These are phyloP conservation scores for Leptopilina clavipes DNA, from an alignment of 1,140 invertebrate genomes.

Conservation along the genomic window DNA sequence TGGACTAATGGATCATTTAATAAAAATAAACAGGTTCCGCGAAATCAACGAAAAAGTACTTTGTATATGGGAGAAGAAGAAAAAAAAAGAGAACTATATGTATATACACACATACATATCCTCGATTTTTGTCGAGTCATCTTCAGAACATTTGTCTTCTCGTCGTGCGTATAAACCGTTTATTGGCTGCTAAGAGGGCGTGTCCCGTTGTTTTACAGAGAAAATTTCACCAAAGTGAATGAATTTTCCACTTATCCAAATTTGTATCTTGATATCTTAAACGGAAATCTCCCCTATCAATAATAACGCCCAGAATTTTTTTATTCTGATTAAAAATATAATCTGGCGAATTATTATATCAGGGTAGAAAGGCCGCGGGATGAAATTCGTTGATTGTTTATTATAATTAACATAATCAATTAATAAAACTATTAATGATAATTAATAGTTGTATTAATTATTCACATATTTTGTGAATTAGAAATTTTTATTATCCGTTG, in stretches of 20 bases:
- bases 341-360: too few relatives aligned
- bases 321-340: too few relatives aligned
- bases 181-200: constrained; percentile 40
- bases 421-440: too few relatives aligned
- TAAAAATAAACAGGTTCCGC: constrained; percentile 34
- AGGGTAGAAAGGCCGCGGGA: too few relatives aligned
- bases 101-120: neutral
- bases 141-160: constrained; percentile 44
- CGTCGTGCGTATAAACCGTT: constrained; percentile 2
- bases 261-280: constrained; percentile 4
- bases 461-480: too few relatives aligned
- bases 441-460: too few relatives aligned
- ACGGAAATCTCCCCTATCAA: too few relatives aligned
- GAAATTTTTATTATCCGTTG: too few relatives aligned
- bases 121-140: constrained; percentile 42
- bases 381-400: too few relatives aligned
- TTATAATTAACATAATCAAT: too few relatives aligned
- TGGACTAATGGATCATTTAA: constrained; percentile 35
- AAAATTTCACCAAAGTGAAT: constrained; percentile 13
- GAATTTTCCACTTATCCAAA: constrained; percentile 9
- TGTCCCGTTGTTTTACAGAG: constrained; percentile 29
- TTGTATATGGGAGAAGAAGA: neutral
- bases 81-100: too few relatives aligned
- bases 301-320: too few relatives aligned
- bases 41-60: constrained; percentile 21